These are phyloP conservation scores for Probaryconus sp. DNA, from an alignment of 1,140 invertebrate genomes.

Conservation along the genomic window DNA sequence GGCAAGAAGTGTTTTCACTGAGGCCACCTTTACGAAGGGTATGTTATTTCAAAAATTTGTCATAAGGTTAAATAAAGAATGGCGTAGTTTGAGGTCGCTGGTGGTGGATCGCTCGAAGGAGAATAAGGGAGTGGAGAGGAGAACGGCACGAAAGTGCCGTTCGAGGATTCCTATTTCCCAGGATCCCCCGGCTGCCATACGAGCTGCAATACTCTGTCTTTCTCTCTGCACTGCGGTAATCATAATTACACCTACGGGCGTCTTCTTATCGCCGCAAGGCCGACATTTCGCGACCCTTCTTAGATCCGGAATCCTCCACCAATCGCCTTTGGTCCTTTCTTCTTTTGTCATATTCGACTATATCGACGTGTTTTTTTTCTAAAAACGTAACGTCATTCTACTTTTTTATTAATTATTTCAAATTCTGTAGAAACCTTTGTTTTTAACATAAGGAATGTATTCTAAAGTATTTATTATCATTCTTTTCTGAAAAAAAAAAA, in stretches of 20 bases:
- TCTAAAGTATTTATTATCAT: no score
- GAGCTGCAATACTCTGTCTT: slow-evolving; percentile 70
- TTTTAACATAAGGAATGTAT: no score
- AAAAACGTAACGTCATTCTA: no score
- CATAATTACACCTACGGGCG: slow-evolving; percentile 76
- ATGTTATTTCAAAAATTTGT: slow-evolving; percentile 50
- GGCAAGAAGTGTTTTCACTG: slow-evolving; percentile 25
- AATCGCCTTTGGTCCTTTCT: slow-evolving; percentile 17
- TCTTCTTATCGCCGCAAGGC: slow-evolving; percentile 69
- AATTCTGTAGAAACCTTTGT: no score
- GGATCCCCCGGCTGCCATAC: slow-evolving; percentile 73
- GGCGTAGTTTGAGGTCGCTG: slow-evolving; percentile 39
- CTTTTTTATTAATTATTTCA: no score
- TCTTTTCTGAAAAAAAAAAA: no score
- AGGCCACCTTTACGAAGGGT: slow-evolving; percentile 14
- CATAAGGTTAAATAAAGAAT: slow-evolving; percentile 42
- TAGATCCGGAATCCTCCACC: slow-evolving; percentile 38
- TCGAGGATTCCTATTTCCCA: slow-evolving; percentile 76
- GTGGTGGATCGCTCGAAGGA: slow-evolving; percentile 13
- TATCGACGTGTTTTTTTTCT: background rate
- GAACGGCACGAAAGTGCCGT: slow-evolving; percentile 73
- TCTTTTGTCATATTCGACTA: slow-evolving; percentile 7
- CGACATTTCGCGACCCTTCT: slow-evolving; percentile 47
- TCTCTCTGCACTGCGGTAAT: slow-evolving; percentile 73
- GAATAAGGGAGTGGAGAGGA: slow-evolving; percentile 11